Percentiles rank a stretch among this genome's conserved stretches.
Conservation (phyloP, 2,888 invertebrate species). For the Pollenia labialis region DNA sequence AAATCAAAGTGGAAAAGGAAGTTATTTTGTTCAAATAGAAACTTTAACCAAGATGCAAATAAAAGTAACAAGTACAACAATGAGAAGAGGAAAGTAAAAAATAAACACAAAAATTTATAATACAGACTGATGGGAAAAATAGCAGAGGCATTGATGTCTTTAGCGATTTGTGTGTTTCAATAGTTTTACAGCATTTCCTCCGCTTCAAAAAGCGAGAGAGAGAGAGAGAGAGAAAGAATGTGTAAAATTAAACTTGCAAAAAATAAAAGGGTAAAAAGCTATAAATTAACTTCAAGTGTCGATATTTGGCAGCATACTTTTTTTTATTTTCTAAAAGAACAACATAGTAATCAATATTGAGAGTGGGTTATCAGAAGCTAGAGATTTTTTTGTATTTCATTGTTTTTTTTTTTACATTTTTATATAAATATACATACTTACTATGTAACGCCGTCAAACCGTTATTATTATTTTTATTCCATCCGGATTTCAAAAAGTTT, state of each 20-base stretch:
- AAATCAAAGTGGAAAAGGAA: slow-evolving; percentile 75
- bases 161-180: slow-evolving; percentile 75
- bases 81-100: slow-evolving; percentile 5
- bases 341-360: slow-evolving; percentile 60
- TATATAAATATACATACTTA: not conserved
- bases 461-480: slow-evolving; percentile 79
- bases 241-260: slow-evolving; percentile 27
- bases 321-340: slow-evolving; percentile 56
- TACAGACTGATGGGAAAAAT: slow-evolving; percentile 60
- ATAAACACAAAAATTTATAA: slow-evolving; percentile 36
- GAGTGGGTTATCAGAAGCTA: slow-evolving; percentile 63
- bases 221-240: slow-evolving; percentile 10
- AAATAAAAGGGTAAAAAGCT: slow-evolving; percentile 83
- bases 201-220: slow-evolving; percentile 6
- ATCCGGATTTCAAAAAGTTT: slow-evolving; percentile 76
- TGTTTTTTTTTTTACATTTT: slow-evolving; percentile 20
- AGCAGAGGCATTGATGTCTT: slow-evolving; percentile 67
- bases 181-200: slow-evolving; percentile 63
- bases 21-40: slow-evolving; percentile 73
- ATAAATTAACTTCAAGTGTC: slow-evolving; percentile 84
- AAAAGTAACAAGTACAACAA: slow-evolving; percentile 51
- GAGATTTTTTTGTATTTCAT: slow-evolving; percentile 36
- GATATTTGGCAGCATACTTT: slow-evolving; percentile 79
- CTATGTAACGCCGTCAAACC: slow-evolving; percentile 66
- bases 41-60: slow-evolving; percentile 71